Evolutionary conservation across 2,113 vertebrate species (phyloP), one percentile per base, ranked within the genome.

Genomic region (Scomber scombrus): DNA sequence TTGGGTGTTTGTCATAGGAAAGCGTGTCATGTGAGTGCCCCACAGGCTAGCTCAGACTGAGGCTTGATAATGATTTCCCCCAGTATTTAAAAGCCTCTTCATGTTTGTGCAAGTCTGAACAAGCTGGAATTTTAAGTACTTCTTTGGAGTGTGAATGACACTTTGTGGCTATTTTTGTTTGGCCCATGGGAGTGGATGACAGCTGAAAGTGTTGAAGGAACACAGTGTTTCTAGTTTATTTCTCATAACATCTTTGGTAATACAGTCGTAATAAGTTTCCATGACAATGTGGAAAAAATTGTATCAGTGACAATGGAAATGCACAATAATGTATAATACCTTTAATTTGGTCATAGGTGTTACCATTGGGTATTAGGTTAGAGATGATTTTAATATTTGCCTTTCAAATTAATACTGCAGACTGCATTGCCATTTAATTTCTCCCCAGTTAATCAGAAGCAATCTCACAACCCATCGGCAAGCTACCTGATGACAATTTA

Each of bases 1-100:
- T 61, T 46, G 16, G 16, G 65, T 67, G 76, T 80, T 80, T 81
- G 63, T 85, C 69, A 73, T 15, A 47, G 23, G 62, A 65, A 74
- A 82, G 72, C 85, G 34, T 40, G 34, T 40, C 34, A 89, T 90
- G 85, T 91, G 88, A 89, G 54, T 6, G 23, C 5, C 26, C 85
- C 75, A 72, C n/a, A 11, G 83, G 80, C 56, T 58, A 60, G 52
- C 57, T 64, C 15, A 65, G 19, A 46, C 57, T 40, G 43, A 60
- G 56, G 64, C 40, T 52, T 75, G 51, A 80, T 81, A 81, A 78
- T 81, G 0, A 51, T 77, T 78, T 81, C 49, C 50, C 50, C 55
- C 47, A 72, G 43, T 55, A 19, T 80, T 66, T 70, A 45, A 23
- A 73, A 80, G 73, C 52, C 29, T 29, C 3, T 34, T 79, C 71